phyloP scores from a whole-genome alignment of 2,797 vertebrate genomes.

The Liparis tanakae region DNA sequence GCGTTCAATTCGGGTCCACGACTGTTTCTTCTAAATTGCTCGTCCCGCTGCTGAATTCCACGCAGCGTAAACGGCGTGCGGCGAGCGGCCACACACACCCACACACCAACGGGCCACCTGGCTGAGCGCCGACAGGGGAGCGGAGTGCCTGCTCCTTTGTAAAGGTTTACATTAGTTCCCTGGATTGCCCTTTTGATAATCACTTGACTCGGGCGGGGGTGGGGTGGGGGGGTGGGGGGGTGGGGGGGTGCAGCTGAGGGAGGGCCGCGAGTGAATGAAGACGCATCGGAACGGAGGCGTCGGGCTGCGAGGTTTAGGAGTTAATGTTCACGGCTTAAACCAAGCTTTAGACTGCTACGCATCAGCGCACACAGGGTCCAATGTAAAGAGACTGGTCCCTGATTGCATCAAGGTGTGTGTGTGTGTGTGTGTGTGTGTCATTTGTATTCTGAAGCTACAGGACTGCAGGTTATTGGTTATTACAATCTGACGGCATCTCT shows the following conservation, averaged over 20 bases:
- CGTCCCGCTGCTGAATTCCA: conserved; percentile 38
- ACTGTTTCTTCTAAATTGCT: conserved; percentile 44
- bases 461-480: conserved; percentile 46
- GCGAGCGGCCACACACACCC: conserved; percentile 28
- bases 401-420: conserved; percentile 11
- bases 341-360: neutral
- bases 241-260: neutral
- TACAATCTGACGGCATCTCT: conserved; percentile 38
- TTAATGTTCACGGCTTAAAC: conserved; percentile 8
- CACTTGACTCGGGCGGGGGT: conserved; percentile 10
- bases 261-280: neutral
- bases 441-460: conserved; percentile 21
- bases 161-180: conserved; percentile 35
- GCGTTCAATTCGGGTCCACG: conserved; percentile 31
- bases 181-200: conserved; percentile 24
- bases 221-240: too few relatives aligned
- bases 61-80: conserved; percentile 25
- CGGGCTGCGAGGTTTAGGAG: conserved; percentile 1
- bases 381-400: conserved; percentile 31
- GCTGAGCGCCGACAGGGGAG: conserved; percentile 17
- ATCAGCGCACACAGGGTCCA: conserved; percentile 16
- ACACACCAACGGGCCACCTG: conserved; percentile 40
- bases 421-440: neutral
- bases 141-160: conserved; percentile 11
- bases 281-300: conserved; percentile 23